These are phyloP conservation scores for Labeo catla DNA, from an alignment of 2,113 vertebrate species.

Conservation along the genomic window DNA sequence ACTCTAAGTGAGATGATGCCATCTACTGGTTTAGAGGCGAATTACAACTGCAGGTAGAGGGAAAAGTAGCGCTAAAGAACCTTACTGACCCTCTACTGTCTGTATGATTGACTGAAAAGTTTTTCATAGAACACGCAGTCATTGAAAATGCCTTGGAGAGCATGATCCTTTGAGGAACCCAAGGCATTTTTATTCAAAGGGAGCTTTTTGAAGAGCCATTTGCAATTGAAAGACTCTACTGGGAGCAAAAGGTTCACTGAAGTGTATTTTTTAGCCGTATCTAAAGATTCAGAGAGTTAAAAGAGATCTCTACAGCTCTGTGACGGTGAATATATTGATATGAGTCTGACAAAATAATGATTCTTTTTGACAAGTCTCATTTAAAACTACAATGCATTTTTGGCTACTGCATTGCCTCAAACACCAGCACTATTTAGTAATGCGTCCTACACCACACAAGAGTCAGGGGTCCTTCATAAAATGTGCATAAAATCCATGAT, in stretches of 20 bases:
- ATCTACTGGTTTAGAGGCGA: not conserved
- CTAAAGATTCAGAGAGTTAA: constrained; percentile 27
- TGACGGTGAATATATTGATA: not conserved
- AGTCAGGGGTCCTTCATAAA: not conserved
- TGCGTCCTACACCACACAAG: not conserved
- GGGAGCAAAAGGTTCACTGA: constrained; percentile 13
- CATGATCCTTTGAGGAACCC: not conserved
- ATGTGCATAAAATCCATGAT: not conserved
- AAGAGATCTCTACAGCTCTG: not conserved
- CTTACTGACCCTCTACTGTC: not conserved
- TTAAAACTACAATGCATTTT: not conserved
- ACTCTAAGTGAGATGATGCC: not conserved
- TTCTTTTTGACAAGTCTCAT: constrained; percentile 6
- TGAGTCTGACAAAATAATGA: not conserved
- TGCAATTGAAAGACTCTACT: constrained; percentile 26
- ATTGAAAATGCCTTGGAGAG: constrained; percentile 26
- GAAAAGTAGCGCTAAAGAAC: not conserved
- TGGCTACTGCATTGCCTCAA: not conserved
- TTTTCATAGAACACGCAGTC: not conserved
- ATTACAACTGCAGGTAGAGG: not conserved
- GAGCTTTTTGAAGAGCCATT: constrained; percentile 3
- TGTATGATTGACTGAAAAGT: constrained; percentile 14
- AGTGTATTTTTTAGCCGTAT: not conserved
- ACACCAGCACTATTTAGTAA: not conserved
- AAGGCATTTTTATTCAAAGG: not conserved